A percentile compares a stretch with the other conserved stretches of the same genome.
These are phyloP conservation scores for Gambelia wislizenii DNA, from an alignment of 2,797 vertebrate genomes.

Conservation along the genomic window DNA sequence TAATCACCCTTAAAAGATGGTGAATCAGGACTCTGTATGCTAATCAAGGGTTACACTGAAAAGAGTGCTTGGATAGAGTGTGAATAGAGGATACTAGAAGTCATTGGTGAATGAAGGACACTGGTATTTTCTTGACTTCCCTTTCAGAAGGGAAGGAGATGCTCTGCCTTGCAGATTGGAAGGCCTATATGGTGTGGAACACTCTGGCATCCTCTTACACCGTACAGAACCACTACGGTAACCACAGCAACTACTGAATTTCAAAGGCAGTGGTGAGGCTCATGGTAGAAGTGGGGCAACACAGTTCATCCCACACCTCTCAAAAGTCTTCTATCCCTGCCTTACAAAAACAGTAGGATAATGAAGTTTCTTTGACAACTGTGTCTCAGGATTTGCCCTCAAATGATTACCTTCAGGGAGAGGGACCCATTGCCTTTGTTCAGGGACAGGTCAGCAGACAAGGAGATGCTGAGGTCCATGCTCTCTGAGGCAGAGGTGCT, in stretches of 20 bases:
- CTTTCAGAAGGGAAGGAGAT: not conserved
- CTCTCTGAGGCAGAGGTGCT: slow-evolving; percentile 87
- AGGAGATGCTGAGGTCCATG: slow-evolving; percentile 82
- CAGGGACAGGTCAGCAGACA: slow-evolving; percentile 83
- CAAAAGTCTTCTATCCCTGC: not conserved
- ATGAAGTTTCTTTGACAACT: not conserved
- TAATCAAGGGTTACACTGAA: not conserved
- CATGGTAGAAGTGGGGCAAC: not conserved
- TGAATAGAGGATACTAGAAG: not conserved
- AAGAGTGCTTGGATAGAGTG: not conserved
- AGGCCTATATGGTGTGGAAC: not conserved
- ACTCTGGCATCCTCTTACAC: not conserved
- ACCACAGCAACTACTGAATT: not conserved
- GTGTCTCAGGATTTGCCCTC: not conserved
- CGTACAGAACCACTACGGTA: not conserved
- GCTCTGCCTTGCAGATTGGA: not conserved
- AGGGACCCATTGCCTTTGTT: slow-evolving; percentile 85
- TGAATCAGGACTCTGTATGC: not conserved
- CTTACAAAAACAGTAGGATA: not conserved
- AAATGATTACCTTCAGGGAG: slow-evolving; percentile 84
- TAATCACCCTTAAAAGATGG: not conserved
- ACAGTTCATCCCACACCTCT: not conserved
- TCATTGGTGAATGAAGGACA: too few relatives aligned
- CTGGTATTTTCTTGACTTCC: not conserved
- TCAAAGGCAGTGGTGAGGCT: not conserved